A percentile compares a stretch with the other conserved stretches of the same genome.
Conservation (phyloP, 2,113 vertebrate species). For the Cisticola juncidis region DNA sequence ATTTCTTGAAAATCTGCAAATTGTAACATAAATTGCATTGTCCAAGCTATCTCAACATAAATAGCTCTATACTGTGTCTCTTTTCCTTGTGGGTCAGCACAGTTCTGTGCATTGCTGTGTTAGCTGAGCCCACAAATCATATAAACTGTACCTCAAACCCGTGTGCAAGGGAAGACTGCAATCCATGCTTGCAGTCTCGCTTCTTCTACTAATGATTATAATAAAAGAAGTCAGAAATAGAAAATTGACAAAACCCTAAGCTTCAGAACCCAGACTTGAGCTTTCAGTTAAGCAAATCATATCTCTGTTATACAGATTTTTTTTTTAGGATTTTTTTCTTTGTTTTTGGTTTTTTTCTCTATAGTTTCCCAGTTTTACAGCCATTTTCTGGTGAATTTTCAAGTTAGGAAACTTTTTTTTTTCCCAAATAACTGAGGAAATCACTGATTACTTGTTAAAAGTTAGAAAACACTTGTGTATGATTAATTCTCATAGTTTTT, state of each 20-base stretch:
- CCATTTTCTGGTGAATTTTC: background rate
- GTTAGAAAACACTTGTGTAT: background rate
- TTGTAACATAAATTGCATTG: background rate
- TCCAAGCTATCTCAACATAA: background rate
- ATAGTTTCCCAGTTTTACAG: background rate
- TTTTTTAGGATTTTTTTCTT: background rate
- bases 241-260: background rate
- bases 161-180: background rate
- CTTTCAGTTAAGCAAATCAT: background rate
- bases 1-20: background rate
- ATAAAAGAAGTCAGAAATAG: background rate
- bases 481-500: background rate
- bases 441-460: background rate
- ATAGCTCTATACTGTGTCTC: background rate
- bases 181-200: background rate
- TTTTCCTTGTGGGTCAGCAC: background rate
- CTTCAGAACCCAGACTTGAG: background rate
- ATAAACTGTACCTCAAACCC: background rate
- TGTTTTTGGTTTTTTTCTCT: background rate
- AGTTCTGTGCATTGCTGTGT: background rate
- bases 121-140: background rate
- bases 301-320: background rate
- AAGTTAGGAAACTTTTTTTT: background rate
- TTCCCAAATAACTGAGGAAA: background rate
- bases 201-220: background rate